Evolutionary conservation across 2,113 vertebrate genomes (phyloP), one percentile per base, ranked within the genome.

Genomic region (Callionymus lyra): DNA sequence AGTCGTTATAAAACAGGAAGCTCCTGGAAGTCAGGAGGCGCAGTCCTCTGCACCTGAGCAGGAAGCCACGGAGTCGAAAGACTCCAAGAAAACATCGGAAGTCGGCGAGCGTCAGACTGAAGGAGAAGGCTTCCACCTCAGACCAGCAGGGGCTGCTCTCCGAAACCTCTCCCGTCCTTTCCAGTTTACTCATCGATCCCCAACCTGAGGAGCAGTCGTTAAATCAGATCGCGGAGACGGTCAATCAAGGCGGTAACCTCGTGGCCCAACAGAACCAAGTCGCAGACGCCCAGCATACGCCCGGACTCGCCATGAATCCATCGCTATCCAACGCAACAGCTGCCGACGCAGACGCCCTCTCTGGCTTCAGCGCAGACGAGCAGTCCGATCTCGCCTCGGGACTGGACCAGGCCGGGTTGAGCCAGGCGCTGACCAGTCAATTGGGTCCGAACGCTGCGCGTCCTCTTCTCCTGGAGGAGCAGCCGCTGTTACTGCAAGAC

Each of bases 401-500:
- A 39, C 50, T 75, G 11, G 79, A 84, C 38, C 60, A 71, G 65
- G 59, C 50, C 14, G 46, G 56, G 45, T 47, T 84, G 32, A 62
- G 35, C 46, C 77, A 44, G 42, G 57, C 82, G 8, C 58, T 85
- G 63, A 59, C 91, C 16, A 83, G 83, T 65, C 89, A 84, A 6
- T 66, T 88, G 64, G 42, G 79, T 59, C 90, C 84, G 38, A 89
- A 87, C 4, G 82, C 63, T 42, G 32, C 89, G 6, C 84, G 93
- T 43, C 92, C 91, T 2, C 87, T 97, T 36, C 84, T 98, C 17
- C 72, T 98, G 6, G 92, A 97, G 44, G 94, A 98, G 1, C 94
- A 97, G 74, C 95, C 95, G 0, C 88, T 98, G 5, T 84, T 99
- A 16, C 72, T 99, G 32, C 95, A 99, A 75, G 95, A 99, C 41